These are phyloP conservation scores for Ochlodes sylvanus DNA, from an alignment of 2,888 invertebrate genomes.

Conservation along the genomic window DNA sequence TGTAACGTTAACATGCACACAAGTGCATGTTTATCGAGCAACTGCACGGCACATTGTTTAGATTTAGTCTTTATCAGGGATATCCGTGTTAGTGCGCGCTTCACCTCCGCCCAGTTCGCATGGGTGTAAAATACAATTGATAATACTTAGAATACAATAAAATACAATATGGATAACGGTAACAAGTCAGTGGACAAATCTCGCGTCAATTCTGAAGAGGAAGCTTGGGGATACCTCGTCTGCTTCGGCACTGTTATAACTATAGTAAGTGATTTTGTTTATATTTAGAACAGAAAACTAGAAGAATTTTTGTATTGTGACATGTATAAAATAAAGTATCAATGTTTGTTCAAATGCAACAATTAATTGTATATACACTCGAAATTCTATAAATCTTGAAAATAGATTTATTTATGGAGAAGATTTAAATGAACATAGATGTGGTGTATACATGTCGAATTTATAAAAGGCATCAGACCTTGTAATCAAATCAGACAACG, in stretches of 20 bases:
- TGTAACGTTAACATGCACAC: not conserved
- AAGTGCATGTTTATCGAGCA: conserved; percentile 11
- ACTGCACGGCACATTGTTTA: conserved; percentile 5
- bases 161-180: conserved; percentile 32
- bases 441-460: too few species aligned
- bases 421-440: too few species aligned
- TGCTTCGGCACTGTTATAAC: conserved; percentile 86
- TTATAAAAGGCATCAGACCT: too few species aligned
- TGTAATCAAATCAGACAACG: too few species aligned
- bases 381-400: too few species aligned
- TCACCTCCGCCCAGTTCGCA: conserved; percentile 32
- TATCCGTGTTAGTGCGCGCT: conserved; percentile 25
- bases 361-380: too few species aligned
- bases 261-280: conserved; percentile 81
- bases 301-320: not conserved
- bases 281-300: not conserved
- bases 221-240: conserved; percentile 87
- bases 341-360: too few species aligned
- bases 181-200: conserved; percentile 38
- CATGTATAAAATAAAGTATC: too few species aligned
- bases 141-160: not conserved
- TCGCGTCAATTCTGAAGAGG: conserved; percentile 45
- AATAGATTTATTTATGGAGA: too few species aligned
- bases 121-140: conserved; percentile 41
- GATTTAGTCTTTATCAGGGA: conserved; percentile 32